Percentiles rank a stretch among this genome's conserved stretches.
These are phyloP conservation scores for Myanophis thanlyinensis DNA, from an alignment of 2,113 vertebrate genomes.

Conservation along the genomic window DNA sequence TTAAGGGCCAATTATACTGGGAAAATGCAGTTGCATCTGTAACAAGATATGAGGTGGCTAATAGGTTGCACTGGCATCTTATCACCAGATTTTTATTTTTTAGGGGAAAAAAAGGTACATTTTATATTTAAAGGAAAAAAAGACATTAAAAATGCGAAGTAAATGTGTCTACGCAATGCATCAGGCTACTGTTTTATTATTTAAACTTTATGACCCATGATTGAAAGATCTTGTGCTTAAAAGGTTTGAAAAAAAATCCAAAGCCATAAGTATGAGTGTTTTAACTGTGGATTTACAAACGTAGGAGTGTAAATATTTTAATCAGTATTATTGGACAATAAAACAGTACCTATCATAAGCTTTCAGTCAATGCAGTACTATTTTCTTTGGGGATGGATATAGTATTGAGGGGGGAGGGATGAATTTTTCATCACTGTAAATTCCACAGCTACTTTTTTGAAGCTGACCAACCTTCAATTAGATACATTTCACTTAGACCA, in stretches of 20 bases:
- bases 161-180: slow-evolving; percentile 64
- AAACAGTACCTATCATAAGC: slow-evolving; percentile 68
- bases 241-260: slow-evolving; percentile 52
- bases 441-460: background rate
- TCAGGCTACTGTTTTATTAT: slow-evolving; percentile 68
- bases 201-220: slow-evolving; percentile 58
- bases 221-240: slow-evolving; percentile 69
- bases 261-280: slow-evolving; percentile 78
- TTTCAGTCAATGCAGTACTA: slow-evolving; percentile 59
- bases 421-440: background rate
- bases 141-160: slow-evolving; percentile 14
- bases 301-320: slow-evolving; percentile 77
- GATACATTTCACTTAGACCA: background rate
- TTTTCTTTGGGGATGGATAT: slow-evolving; percentile 52
- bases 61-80: slow-evolving; percentile 69
- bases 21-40: slow-evolving; percentile 51
- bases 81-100: slow-evolving; percentile 55
- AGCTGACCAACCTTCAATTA: background rate
- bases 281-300: slow-evolving; percentile 68
- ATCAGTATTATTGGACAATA: slow-evolving; percentile 78
- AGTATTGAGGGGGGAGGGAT: background rate
- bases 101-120: slow-evolving; percentile 50
- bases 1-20: slow-evolving; percentile 51
- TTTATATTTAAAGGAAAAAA: slow-evolving; percentile 50
- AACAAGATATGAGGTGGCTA: slow-evolving; percentile 59